phyloP scores from a whole-genome alignment of 2,888 invertebrate species.

The Augochlorella aurata region DNA sequence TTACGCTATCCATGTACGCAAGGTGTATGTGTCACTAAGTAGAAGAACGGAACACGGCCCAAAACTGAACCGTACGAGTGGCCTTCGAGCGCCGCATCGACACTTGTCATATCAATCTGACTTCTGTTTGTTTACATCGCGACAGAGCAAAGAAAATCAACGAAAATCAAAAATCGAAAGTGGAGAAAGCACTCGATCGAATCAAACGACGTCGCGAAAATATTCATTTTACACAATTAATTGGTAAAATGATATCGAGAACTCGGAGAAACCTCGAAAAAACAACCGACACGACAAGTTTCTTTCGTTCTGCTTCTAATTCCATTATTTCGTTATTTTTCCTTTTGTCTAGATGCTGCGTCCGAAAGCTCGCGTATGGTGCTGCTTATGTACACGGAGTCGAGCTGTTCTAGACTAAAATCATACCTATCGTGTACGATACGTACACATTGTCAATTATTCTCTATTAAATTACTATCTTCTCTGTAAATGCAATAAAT shows the following conservation, averaged over 20 bases:
- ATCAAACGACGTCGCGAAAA: neutral
- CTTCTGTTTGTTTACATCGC: neutral
- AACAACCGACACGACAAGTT: neutral
- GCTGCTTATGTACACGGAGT: slow-evolving; percentile 67
- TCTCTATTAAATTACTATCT: slow-evolving; percentile 61
- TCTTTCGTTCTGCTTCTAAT: neutral
- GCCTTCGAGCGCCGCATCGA: slow-evolving; percentile 66
- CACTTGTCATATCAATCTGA: slow-evolving; percentile 1
- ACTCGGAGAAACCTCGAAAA: neutral
- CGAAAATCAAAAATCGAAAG: neutral
- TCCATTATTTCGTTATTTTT: neutral
- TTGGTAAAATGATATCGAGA: neutral
- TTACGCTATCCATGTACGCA: slow-evolving; percentile 61
- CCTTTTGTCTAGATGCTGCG: slow-evolving; percentile 61
- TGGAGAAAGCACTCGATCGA: neutral
- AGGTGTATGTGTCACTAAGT: slow-evolving; percentile 68
- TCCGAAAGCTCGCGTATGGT: slow-evolving; percentile 63
- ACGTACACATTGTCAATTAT: slow-evolving; percentile 56
- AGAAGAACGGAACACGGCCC: slow-evolving; percentile 70
- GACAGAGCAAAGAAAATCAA: neutral
- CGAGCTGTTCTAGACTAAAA: slow-evolving; percentile 73
- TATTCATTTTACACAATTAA: neutral
- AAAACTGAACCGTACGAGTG: slow-evolving; percentile 64
- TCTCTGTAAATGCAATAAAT: slow-evolving; percentile 58
- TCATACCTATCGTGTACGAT: slow-evolving; percentile 53